Evolutionary conservation across 2,113 vertebrate genomes (phyloP).

Genomic region (Scomber japonicus): DNA sequence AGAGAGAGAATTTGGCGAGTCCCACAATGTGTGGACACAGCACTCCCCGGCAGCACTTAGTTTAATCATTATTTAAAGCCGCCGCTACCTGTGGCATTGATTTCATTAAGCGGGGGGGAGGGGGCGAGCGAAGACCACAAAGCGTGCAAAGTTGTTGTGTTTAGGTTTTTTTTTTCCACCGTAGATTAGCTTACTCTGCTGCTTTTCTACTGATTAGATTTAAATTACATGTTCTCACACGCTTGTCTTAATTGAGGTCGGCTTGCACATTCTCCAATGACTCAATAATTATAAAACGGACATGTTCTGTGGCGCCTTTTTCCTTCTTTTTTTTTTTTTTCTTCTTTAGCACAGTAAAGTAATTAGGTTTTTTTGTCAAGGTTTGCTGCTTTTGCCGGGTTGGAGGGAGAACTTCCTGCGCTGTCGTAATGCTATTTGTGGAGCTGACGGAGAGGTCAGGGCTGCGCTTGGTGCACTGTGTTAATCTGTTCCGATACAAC

Average conservation of each 20-base stretch:
- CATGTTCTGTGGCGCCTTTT: slow-evolving; percentile 52
- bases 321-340: slow-evolving; percentile 40
- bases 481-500: slow-evolving; percentile 73
- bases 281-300: slow-evolving; percentile 75
- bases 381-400: slow-evolving; percentile 52
- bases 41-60: slow-evolving; percentile 54
- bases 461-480: slow-evolving; percentile 53
- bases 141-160: slow-evolving; percentile 54
- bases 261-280: slow-evolving; percentile 67
- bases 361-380: slow-evolving; percentile 65
- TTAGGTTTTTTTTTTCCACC: slow-evolving; percentile 38
- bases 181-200: slow-evolving; percentile 74
- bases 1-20: slow-evolving; percentile 16
- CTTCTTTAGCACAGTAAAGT: slow-evolving; percentile 33
- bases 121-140: slow-evolving; percentile 35
- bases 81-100: slow-evolving; percentile 69
- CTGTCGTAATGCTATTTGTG: slow-evolving; percentile 60
- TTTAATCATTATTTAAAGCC: slow-evolving; percentile 74
- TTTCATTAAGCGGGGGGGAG: slow-evolving; percentile 50
- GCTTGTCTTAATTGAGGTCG: slow-evolving; percentile 81
- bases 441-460: slow-evolving; percentile 53
- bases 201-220: slow-evolving; percentile 75
- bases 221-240: slow-evolving; percentile 75
- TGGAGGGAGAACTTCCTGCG: slow-evolving; percentile 48
- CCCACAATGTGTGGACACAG: slow-evolving; percentile 56